Evolutionary conservation across 2,888 invertebrate genomes (phyloP).

Genomic region (Panopea generosa): DNA sequence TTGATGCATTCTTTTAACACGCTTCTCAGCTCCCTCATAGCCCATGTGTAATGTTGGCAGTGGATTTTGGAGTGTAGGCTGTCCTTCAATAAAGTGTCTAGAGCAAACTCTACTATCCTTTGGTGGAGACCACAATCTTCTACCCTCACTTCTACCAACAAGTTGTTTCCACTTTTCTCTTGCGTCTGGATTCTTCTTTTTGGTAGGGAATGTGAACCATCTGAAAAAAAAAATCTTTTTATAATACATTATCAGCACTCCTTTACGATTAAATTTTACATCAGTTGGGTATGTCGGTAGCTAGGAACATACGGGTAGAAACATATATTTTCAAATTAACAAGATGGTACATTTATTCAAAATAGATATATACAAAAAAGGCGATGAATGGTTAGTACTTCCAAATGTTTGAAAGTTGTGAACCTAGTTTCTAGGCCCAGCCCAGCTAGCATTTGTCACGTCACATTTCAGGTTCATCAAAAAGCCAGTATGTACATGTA

Average conservation of each 20-base stretch:
- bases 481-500: too few species aligned
- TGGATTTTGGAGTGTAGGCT: constrained; percentile 42
- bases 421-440: too few species aligned
- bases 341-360: background rate
- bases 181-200: constrained; percentile 7
- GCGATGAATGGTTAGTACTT: too few species aligned
- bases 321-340: background rate
- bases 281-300: background rate
- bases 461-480: too few species aligned
- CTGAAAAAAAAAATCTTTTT: constrained; percentile 27
- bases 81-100: constrained; percentile 47
- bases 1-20: constrained; percentile 33
- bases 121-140: constrained; percentile 48
- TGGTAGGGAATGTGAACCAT: constrained; percentile 52
- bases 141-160: constrained; percentile 26
- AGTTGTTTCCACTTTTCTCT: constrained; percentile 51
- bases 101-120: constrained; percentile 48
- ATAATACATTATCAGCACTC: background rate
- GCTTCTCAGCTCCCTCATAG: constrained; percentile 28
- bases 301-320: background rate
- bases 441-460: too few species aligned
- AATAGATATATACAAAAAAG: background rate
- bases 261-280: background rate
- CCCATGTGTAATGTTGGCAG: constrained; percentile 37
- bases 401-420: too few species aligned